phyloP scores from a whole-genome alignment of 2,797 vertebrate species.

The Coilia nasus region DNA sequence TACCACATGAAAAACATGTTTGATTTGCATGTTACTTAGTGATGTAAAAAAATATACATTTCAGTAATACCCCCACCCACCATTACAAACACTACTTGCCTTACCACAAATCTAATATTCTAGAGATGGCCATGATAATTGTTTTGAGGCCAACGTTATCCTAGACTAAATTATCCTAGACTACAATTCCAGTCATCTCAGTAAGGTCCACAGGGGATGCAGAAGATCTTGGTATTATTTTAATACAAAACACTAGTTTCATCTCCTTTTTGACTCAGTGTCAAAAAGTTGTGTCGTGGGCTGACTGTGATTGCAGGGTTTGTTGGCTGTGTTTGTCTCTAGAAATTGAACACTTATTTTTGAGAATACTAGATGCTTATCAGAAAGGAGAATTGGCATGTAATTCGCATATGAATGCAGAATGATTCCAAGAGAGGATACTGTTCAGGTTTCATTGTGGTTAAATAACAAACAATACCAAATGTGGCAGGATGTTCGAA shows the following conservation, averaged over 20 bases:
- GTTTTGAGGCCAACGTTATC: not conserved
- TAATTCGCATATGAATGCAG: not conserved
- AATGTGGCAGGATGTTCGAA: not conserved
- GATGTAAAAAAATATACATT: not conserved
- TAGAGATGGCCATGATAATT: not conserved
- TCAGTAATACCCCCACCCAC: not conserved
- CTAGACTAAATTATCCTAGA: not conserved
- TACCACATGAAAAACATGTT: not conserved
- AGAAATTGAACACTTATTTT: not conserved
- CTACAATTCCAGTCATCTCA: not conserved
- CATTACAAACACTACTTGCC: not conserved
- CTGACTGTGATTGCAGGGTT: not conserved
- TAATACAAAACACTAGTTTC: not conserved
- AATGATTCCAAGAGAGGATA: not conserved
- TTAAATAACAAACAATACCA: constrained; percentile 3
- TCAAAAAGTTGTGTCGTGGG: not conserved
- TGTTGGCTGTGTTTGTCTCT: not conserved
- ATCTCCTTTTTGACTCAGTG: not conserved
- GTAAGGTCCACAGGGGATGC: not conserved
- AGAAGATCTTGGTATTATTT: not conserved
- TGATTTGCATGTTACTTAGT: not conserved
- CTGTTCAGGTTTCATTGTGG: not conserved
- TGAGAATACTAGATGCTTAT: constrained; percentile 13
- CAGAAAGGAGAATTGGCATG: not conserved
- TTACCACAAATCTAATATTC: not conserved